phyloP scores from a whole-genome alignment of 2,113 vertebrate species.

The Calidris pygmaea region DNA sequence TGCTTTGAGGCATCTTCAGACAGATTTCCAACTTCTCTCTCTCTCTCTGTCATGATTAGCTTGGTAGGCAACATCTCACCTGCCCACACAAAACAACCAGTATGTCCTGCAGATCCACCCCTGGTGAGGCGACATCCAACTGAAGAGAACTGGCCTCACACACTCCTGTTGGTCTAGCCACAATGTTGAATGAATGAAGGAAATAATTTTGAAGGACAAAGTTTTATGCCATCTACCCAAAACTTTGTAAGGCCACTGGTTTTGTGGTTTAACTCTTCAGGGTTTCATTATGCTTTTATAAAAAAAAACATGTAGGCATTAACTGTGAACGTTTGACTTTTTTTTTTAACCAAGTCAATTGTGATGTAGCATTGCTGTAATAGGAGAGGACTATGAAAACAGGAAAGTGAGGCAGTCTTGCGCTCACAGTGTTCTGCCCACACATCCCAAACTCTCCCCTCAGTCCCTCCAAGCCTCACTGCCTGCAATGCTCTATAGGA shows the following conservation, averaged over 20 bases:
- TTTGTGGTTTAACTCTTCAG: neutral
- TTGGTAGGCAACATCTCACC: neutral
- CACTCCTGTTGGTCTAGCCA: neutral
- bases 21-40: neutral
- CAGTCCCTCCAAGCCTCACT: neutral
- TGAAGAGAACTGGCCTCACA: neutral
- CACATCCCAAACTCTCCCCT: neutral
- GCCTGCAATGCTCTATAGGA: neutral
- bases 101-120: neutral
- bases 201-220: neutral
- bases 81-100: neutral
- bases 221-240: neutral
- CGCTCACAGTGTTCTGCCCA: neutral
- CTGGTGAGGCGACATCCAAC: neutral
- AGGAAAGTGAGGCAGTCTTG: neutral
- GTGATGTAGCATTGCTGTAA: neutral
- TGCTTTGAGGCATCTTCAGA: neutral
- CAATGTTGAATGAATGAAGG: neutral
- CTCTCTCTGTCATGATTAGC: neutral
- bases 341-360: neutral
- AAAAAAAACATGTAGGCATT: neutral
- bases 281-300: neutral
- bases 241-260: neutral
- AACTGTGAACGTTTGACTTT: neutral
- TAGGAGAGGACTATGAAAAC: neutral